A percentile compares a stretch with the other conserved stretches of the same genome.
phyloP scores from a whole-genome alignment of 2,888 invertebrate species.

The Heliconius erato region DNA sequence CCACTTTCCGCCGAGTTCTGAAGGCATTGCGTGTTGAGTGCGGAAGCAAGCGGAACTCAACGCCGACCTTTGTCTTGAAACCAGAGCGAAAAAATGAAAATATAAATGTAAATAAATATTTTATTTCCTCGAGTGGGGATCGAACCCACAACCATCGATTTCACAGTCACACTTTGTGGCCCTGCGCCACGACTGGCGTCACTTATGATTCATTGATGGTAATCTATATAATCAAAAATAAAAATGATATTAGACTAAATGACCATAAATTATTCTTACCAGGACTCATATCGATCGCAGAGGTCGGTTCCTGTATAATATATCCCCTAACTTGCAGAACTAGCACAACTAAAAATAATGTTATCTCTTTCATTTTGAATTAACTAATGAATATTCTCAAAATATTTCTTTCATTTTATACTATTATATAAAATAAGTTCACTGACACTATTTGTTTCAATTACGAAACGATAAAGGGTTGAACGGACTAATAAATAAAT shows the following conservation, averaged over 20 bases:
- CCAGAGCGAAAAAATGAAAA: no score
- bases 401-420: slow-evolving; percentile 48
- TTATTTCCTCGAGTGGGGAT: no score
- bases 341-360: slow-evolving; percentile 59
- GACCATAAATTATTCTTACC: slow-evolving; percentile 51
- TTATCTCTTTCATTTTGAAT: slow-evolving; percentile 69
- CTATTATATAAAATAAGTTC: slow-evolving; percentile 48
- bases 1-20: no score
- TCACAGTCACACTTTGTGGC: no score
- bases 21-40: no score
- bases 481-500: slow-evolving; percentile 60
- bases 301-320: slow-evolving; percentile 71
- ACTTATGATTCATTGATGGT: no score
- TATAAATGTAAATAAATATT: no score
- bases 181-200: no score
- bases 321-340: slow-evolving; percentile 63
- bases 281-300: slow-evolving; percentile 52
- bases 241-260: slow-evolving; percentile 16
- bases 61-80: no score
- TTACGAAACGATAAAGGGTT: slow-evolving; percentile 64
- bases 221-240: background rate
- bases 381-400: slow-evolving; percentile 41
- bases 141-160: no score
- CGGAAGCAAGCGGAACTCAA: no score
- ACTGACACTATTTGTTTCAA: slow-evolving; percentile 63